Base-by-base conservation (phyloP, 2,113 vertebrate species). In the Coptodon bakossiorum region DNA sequence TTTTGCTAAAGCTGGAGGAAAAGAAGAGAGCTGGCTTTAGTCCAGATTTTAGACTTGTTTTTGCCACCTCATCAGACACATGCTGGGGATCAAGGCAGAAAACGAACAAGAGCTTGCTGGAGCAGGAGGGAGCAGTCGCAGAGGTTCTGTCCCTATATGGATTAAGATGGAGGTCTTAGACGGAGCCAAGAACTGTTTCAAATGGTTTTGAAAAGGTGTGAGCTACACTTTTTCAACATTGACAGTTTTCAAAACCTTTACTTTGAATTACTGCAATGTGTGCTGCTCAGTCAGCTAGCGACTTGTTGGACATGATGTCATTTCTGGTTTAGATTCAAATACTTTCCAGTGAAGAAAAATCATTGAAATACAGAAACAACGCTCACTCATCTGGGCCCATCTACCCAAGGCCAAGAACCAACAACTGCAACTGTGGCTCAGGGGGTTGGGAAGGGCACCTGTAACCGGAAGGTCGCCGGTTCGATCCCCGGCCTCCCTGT, bases 1-100 rank as follows among this genome's bases (percentile, higher is more conserved):
- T 88, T 88, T n/a, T 84, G 52, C 7, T 71, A n/a, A 52, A 88
- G 82, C 73, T 88, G 82, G 59, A 88, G 22, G 12, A 84, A 79
- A 19, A 71, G 48, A 29, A 85, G 36, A 68, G 57, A 63, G 6
- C 57, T 80, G 54, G 48, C 17, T 59, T 19, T 52, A 76, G 85
- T 76, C 11, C 80, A 61, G n/a, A 76, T 38, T 5, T 40, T 66
- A 66, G 22, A 79, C 6, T 45, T 78, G 16, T 71, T 59, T 68
- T 59, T 83, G 57, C 52, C 80, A 83, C 71, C 81, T 66, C 7
- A 68, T 84, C 73, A 56, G 24, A 52, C 29, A 84, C 59, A 27
- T 31, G 76, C 48, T 81, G 76, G 8, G 76, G 36, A 66, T 88
- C 45, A 66, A 53, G 50, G 16, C 22, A 54, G 9, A 29, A 29